phyloP scores from a whole-genome alignment of 2,113 vertebrate genomes.

The Oncorhynchus keta region DNA sequence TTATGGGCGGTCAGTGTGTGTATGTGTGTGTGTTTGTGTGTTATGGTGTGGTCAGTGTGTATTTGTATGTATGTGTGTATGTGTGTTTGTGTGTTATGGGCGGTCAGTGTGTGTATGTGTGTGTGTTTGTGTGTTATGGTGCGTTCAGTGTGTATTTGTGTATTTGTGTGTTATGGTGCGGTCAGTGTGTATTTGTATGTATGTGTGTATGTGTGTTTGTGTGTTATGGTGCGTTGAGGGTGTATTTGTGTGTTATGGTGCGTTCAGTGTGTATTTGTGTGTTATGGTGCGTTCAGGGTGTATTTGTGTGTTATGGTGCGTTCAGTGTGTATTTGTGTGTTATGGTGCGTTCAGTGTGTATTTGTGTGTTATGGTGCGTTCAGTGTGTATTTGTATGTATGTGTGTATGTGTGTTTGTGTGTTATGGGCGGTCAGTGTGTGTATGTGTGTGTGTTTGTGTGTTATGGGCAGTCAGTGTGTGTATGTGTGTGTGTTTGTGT shows the following conservation, averaged over 20 bases:
- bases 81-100: too few species aligned
- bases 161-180: not conserved
- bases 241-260: not conserved
- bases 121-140: not conserved
- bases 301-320: not conserved
- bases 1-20: not conserved
- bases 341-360: not conserved
- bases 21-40: not conserved
- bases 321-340: not conserved
- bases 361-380: too few species aligned
- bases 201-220: too few species aligned
- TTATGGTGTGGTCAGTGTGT: conserved; percentile 5
- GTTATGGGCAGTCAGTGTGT: too few species aligned
- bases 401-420: too few species aligned
- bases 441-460: too few species aligned
- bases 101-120: too few species aligned
- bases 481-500: not conserved
- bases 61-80: conserved; percentile 13
- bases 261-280: not conserved
- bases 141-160: not conserved
- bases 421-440: too few species aligned
- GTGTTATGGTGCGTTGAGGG: too few species aligned
- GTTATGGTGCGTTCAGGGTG: not conserved
- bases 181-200: not conserved
- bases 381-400: too few species aligned